Conservation (phyloP, 2,888 invertebrate genomes). For the Lumbricus terrestris region DNA sequence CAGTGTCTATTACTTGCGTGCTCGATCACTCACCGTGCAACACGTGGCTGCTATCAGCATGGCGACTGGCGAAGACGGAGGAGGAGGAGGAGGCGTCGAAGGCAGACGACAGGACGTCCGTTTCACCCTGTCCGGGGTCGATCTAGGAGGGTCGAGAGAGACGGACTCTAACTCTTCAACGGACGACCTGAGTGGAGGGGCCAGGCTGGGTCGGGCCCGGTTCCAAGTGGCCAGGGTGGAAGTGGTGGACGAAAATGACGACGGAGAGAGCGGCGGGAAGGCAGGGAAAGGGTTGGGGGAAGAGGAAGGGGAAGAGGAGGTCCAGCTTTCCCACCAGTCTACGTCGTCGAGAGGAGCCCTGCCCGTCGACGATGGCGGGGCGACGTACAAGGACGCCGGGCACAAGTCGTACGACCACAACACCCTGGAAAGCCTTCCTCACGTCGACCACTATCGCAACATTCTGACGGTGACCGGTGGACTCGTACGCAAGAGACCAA, state of each 20-base stretch:
- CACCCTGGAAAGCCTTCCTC: constrained; percentile 76
- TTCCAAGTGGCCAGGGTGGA: neutral
- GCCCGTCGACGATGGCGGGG: neutral
- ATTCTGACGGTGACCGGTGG: constrained; percentile 62
- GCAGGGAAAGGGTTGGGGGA: neutral
- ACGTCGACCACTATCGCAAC: constrained; percentile 79
- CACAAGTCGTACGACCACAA: constrained; percentile 56
- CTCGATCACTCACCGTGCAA: neutral
- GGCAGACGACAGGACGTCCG: neutral
- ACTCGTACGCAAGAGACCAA: constrained; percentile 40
- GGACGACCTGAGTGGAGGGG: neutral
- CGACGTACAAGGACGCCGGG: neutral
- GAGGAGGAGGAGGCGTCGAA: neutral
- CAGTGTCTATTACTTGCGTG: neutral
- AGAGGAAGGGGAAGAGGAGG: neutral
- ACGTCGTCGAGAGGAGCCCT: neutral
- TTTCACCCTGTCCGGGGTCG: neutral
- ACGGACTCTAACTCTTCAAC: neutral
- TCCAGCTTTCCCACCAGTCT: neutral
- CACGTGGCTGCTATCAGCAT: neutral
- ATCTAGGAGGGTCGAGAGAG: neutral
- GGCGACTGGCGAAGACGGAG: neutral
- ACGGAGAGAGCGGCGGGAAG: neutral
- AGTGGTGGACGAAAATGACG: neutral
- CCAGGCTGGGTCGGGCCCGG: neutral